Base-by-base conservation (phyloP, 2,888 invertebrate genomes). In the Macrosiphum euphorbiae region DNA sequence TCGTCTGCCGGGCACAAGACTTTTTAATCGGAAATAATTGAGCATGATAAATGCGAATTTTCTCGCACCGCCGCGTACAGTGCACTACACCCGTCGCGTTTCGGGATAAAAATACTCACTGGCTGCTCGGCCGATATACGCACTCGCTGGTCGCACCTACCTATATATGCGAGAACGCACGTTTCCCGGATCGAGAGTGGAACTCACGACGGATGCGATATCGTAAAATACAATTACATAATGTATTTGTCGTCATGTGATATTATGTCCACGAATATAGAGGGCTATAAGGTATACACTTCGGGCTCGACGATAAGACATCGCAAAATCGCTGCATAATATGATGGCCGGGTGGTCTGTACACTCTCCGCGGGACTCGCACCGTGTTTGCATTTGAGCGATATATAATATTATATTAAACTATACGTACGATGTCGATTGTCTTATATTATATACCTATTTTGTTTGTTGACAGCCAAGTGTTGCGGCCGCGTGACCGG, bases 401-500 rank as follows among this genome's bases (percentile, higher is more conserved):
- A 3, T 26, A 67, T 47, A 84, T 58, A 35, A 84, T 84, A 78
- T 58, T 41, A 88, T 41, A 88, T 93, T 78, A 8, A 26, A 86
- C n/a, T 78, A 35, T n/a, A 67, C n/a, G 16, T 67, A 67, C 24
- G 20, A 94, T 94, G 67, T 94, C 35, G 20, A 90, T 85, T 58
- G n/a, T 84, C n/a, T 61, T 78, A 47, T 84, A 8, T 78, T 35
- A 78, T 67, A 35, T 50, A 44, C 44, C 44, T 91, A 58, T 58
- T 88, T 88, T 58, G 61, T 85, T 7, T 90, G 89, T 85, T 93
- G 89, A 90, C 89, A 94, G 94, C 94, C 20, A 94, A 87, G 50
- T 94, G 94, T 94, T 94, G 94, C 86, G n/a, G 86, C 61, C 94
- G 86, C 61, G 90, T 94, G 58, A 86, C 50, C 90, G 94, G 94